Percentiles rank a stretch among this genome's conserved stretches.
Evolutionary conservation across 2,797 vertebrate genomes (phyloP).

Genomic region (Dermochelys coriacea): DNA sequence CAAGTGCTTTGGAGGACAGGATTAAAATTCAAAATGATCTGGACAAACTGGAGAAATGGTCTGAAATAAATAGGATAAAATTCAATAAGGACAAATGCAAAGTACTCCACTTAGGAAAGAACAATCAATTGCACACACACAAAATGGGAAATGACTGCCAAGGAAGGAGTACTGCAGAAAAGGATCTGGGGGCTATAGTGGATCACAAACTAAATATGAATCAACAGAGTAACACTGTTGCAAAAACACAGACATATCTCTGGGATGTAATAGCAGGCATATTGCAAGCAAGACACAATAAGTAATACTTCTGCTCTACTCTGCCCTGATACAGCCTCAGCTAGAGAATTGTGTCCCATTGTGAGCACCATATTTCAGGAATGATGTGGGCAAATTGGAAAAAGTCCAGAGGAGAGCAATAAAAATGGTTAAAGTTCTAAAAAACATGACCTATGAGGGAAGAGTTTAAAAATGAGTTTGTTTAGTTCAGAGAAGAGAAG

Average conservation of each 20-base stretch:
- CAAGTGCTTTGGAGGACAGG: background rate
- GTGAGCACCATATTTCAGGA: background rate
- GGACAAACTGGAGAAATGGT: background rate
- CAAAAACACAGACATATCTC: background rate
- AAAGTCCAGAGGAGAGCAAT: too few relatives aligned
- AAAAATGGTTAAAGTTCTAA: too few relatives aligned
- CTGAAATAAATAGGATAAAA: background rate
- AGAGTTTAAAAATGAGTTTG: background rate
- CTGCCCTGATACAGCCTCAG: background rate
- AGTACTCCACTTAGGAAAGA: too few relatives aligned
- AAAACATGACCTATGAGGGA: background rate
- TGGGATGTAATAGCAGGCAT: background rate
- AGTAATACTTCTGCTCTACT: background rate
- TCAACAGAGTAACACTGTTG: background rate
- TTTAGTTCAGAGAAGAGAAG: background rate
- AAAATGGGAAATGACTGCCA: background rate
- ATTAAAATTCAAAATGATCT: background rate
- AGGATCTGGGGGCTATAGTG: background rate
- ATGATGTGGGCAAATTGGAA: too few relatives aligned
- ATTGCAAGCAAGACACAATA: background rate
- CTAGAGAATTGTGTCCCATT: background rate
- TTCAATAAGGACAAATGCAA: too few relatives aligned
- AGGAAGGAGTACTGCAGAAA: background rate
- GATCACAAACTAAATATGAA: background rate
- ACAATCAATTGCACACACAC: background rate